A percentile compares a stretch with the other conserved stretches of the same genome.
phyloP scores from a whole-genome alignment of 2,888 invertebrate species.

The Pteria penguin region DNA sequence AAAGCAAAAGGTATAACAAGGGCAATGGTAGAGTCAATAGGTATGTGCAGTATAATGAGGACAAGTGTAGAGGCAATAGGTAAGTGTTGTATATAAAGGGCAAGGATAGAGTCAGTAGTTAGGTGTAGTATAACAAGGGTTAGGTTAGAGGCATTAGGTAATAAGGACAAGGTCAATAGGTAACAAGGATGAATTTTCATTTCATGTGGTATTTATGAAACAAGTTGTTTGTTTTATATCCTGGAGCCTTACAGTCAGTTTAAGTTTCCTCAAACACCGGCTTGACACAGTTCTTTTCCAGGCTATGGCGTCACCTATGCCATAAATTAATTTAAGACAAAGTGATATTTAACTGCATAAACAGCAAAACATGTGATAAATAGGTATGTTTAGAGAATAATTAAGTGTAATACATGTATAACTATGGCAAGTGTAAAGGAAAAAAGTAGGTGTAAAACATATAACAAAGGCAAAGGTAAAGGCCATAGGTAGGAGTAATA shows the following conservation, averaged over 20 bases:
- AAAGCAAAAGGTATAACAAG: slow-evolving; percentile 51
- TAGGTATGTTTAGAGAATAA: slow-evolving; percentile 63
- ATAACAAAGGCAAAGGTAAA: neutral
- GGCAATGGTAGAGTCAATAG: slow-evolving; percentile 66
- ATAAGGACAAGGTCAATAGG: no score
- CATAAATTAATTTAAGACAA: no score
- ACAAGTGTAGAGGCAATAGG: neutral
- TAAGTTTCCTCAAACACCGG: slow-evolving; percentile 65
- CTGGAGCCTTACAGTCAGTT: slow-evolving; percentile 63
- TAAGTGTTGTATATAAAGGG: neutral
- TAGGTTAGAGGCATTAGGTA: no score
- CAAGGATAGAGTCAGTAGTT: neutral
- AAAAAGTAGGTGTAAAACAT: neutral
- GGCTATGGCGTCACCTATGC: no score
- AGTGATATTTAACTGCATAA: no score
- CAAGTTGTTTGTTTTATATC: no score
- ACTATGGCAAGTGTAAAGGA: neutral
- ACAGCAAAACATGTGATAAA: no score
- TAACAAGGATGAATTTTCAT: no score
- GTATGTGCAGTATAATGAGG: slow-evolving; percentile 20
- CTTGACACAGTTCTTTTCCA: no score
- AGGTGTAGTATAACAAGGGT: no score
- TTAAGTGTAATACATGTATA: no score
- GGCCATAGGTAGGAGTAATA: neutral
- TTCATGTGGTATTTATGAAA: no score